Evolutionary conservation across 2,797 vertebrate species (phyloP), one percentile per base, ranked within the genome.

Genomic region (Rhyacichthys aspro): DNA sequence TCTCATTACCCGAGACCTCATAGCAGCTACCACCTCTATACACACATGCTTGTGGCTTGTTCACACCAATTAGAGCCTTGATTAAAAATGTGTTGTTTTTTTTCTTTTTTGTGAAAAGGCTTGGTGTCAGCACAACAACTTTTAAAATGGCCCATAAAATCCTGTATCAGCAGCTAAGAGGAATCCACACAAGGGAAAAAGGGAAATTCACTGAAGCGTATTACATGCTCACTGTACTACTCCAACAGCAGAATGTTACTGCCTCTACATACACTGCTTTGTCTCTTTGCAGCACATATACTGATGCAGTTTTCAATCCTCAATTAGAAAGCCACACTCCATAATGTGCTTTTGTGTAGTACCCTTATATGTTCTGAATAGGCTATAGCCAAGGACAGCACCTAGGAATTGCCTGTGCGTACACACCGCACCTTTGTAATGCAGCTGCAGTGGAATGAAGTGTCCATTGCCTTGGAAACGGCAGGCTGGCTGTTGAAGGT

Each of bases 391-490:
- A 50, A 48, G 17, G 2, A 48, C 53, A 45, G 54, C 61, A 67
- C 67, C 67, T 61, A 66, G 28, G 5, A 41, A 41, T 43, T 11
- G 28, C 44, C 48, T 47, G 43, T 36, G 49, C 69, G 53, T 42
- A 58, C 36, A 67, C 59, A 46, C 63, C 80, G 63, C 28, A 49
- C 65, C 67, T 67, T 69, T 64, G 63, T 42, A 71, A 68, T 77
- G 79, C 71, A 50, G 79, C 74, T 77, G 55, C 70, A 70, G 54
- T 76, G 87, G 85, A 88, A 86, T 82, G 77, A 74, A 81, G 72
- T 55, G 82, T 60, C 73, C 84, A 86, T 91, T 63, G 64, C 88
- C 90, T 86, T 76, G 84, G 89, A 87, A 91, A 89, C 88, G 68
- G 78, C 86, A 84, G 84, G 76, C 77, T 59, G 67, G 63, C 61